Base-by-base conservation (phyloP, 2,888 invertebrate genomes). In the Iselma pallidipennis region DNA sequence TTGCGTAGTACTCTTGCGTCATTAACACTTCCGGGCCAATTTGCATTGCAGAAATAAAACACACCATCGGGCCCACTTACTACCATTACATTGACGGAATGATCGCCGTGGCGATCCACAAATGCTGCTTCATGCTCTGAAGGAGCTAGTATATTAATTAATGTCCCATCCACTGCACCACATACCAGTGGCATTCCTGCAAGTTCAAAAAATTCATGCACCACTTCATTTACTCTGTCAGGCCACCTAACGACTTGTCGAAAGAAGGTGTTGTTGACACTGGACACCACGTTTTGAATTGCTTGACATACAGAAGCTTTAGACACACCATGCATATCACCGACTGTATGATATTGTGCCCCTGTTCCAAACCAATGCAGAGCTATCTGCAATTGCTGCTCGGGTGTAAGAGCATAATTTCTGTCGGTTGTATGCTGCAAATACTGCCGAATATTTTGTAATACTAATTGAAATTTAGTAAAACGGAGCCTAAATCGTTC, bases 281-380 rank as follows among this genome's bases (percentile, higher is more conserved):
- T n/a, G n/a, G n/a, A n/a, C n/a, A n/a, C n/a, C n/a, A n/a, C n/a
- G n/a, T n/a, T n/a, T n/a, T n/a, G n/a, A n/a, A n/a, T n/a, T n/a
- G n/a, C n/a, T n/a, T n/a, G n/a, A 21, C 23, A 28, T 5, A 54
- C 42, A 14, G 54, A 33, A 10, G 37, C 21, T 42, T 54, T 54
- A 28, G 21, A 19, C 6, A 54, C 7, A 10, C 54, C 54, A 42
- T 54, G 54, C 33, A 42, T 42, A 14, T 54, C 54, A 14, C 37
- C 54, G 5, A 42, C 21, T 12, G 19, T 5, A 23, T 54, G 54
- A 42, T 54, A 54, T 21, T 45, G 54, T 19, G 19, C 12, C 6
- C 54, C 54, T 16, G 37, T 54, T 12, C 54, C 54, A 37, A 54
- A 42, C 54, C 54, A 54, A 42, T 54, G 54, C n/a, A 54, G 25